Base-by-base conservation (phyloP, 2,113 vertebrate species). In the Acanthisitta chloris region DNA sequence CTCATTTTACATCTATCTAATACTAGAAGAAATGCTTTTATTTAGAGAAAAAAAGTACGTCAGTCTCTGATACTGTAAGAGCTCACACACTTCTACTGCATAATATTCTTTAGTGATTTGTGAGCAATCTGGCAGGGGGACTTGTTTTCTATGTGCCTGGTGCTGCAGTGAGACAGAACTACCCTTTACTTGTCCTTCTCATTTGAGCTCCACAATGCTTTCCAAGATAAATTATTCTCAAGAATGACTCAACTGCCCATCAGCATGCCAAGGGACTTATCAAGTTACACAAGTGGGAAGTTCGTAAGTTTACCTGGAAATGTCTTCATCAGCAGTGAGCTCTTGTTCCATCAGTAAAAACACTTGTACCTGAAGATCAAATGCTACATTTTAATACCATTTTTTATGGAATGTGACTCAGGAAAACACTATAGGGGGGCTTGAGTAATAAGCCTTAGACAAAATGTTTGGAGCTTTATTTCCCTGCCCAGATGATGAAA, bases 301-400 rank as follows among this genome's bases (percentile, higher is more conserved):
- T 67, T 65, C 2, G 6, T 51, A 34, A 67, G 43, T 52, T 97
- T 98, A 99, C 99, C 99, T 98, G 97, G 99, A 99, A 96, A 99
- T 99, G 92, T 99, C 99, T 97, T 99, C 99, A 97, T 99, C 99
- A 93, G 99, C 99, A 69, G 98, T 99, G 77, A 99, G 98, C 89
- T 99, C 99, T 96, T 99, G 99, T 90, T 99, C 99, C 98, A 99
- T 99, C 80, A 99, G 97, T 95, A 99, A 96, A 96, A 99, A 99
- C 43, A 99, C 99, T 79, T 99, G 99, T 42, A 99, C 99, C 99
- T 99, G 94, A 94, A 97, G 52, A 89, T 70, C 59, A 86, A 76
- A 88, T 74, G 65, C 61, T 55, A 73, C 25, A 95, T 90, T 92
- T 93, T 81, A 94, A 74, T 69, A 49, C 10, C 33, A 42, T 40